Base-by-base conservation (phyloP, 2,113 vertebrate genomes). In the Ranitomeya variabilis region DNA sequence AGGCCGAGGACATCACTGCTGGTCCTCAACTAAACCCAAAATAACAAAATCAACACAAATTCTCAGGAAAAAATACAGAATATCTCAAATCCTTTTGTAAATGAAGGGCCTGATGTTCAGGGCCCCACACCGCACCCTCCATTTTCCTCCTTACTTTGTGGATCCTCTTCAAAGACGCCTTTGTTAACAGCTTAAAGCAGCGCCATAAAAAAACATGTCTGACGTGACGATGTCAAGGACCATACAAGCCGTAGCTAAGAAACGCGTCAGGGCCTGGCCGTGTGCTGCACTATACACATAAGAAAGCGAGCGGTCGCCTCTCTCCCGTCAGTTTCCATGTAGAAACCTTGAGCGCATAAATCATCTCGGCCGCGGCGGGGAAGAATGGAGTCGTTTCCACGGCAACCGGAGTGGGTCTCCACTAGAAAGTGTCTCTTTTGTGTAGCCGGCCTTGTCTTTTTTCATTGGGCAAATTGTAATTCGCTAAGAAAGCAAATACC, bases 271-370 rank as follows among this genome's bases (percentile, higher is more conserved):
- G 67, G 26, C 59, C 8, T 26, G 51, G 81, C n/a, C 37, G 16
- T 23, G 45, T 13, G 51, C 21, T 69, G 37, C 26, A 14, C 81
- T 15, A 60, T 52, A 52, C 78, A 45, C 52, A 62, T 23, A 57
- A 67, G 60, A 54, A 60, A 88, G 74, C 57, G 13, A 77, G 57
- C 31, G 80, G 87, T 88, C 73, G 37, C 73, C 64, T 31, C n/a
- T 55, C n/a, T 60, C 69, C 69, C 83, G 71, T 77, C 73, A 89
- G 21, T 66, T 84, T 89, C 73, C 51, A 87, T 78, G 87, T 64
- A 92, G 91, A 93, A 92, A 90, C 92, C 93, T 94, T 93, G 91
- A 93, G 90, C 91, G 92, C 92, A 94, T 94, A 94, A 94, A 94
- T 94, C 93, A 94, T 92, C 90, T 89, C 90, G 91, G 91, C 93